Conservation (phyloP, 2,113 vertebrate species). For the Morphnarchus princeps region DNA sequence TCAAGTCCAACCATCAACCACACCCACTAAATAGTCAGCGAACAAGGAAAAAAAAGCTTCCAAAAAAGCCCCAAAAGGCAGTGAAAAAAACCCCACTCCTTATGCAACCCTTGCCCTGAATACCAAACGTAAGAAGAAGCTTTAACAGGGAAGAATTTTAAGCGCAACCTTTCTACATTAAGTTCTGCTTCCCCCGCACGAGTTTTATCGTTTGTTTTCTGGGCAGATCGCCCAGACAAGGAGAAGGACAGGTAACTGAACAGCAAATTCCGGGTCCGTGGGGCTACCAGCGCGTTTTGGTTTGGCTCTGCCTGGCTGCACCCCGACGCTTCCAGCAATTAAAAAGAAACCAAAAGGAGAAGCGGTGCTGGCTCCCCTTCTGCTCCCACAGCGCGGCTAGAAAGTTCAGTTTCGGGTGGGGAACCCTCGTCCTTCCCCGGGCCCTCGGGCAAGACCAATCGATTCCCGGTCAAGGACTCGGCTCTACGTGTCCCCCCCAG, state of each 20-base stretch:
- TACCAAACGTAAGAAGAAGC: not conserved
- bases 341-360: not conserved
- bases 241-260: rapidly evolving
- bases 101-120: not conserved
- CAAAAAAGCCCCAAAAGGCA: not conserved
- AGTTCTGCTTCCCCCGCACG: rapidly evolving
- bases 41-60: not conserved
- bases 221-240: rapidly evolving
- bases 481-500: too few species aligned
- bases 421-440: not conserved
- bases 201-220: not conserved
- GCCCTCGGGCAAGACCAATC: too few species aligned
- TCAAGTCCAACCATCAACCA: too few species aligned
- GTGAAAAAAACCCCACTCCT: not conserved
- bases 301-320: not conserved
- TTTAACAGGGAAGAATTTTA: too few species aligned
- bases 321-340: rapidly evolving
- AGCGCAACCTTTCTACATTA: rapidly evolving
- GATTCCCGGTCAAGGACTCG: not conserved
- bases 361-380: not conserved
- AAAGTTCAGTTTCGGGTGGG: rapidly evolving
- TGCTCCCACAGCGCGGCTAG: not conserved
- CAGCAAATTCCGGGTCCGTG: too few species aligned
- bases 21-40: not conserved
- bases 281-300: rapidly evolving